phyloP scores from a whole-genome alignment of 2,113 vertebrate species.

The Hyla sarda region DNA sequence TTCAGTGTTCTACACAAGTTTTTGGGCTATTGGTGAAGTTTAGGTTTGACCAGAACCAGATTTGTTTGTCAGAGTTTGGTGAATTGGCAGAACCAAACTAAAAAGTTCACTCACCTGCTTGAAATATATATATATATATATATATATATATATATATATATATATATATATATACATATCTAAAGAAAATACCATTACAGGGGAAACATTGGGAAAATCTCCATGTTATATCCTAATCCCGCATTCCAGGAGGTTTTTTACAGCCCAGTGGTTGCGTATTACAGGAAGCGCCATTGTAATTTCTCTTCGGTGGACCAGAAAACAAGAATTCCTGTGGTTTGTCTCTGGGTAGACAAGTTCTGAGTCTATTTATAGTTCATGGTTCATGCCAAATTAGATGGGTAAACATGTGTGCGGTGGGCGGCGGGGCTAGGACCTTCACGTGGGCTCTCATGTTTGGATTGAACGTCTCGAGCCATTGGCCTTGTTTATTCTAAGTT shows the following conservation, averaged over 20 bases:
- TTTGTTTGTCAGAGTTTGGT: too few species aligned
- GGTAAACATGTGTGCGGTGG: slow-evolving; percentile 26
- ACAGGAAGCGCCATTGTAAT: slow-evolving; percentile 12
- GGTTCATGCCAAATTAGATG: slow-evolving; percentile 34
- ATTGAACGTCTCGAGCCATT: background rate
- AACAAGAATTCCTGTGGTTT: slow-evolving; percentile 49
- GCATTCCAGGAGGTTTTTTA: background rate
- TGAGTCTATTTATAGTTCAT: slow-evolving; percentile 3
- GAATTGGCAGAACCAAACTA: too few species aligned
- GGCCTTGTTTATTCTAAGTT: too few species aligned
- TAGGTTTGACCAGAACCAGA: too few species aligned
- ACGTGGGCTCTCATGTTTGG: slow-evolving; percentile 1
- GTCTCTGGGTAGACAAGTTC: slow-evolving; percentile 18
- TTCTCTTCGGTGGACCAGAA: slow-evolving; percentile 16
- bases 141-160: too few species aligned
- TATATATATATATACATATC: too few species aligned
- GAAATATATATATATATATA: too few species aligned
- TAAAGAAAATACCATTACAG: too few species aligned
- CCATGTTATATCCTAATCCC: background rate
- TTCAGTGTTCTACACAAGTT: too few species aligned
- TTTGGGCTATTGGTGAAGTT: too few species aligned
- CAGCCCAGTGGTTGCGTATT: background rate
- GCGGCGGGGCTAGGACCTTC: background rate
- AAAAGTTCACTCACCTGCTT: too few species aligned
- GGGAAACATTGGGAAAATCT: background rate